Conservation (phyloP, 2,113 vertebrate species). For the Chaenocephalus aceratus region DNA sequence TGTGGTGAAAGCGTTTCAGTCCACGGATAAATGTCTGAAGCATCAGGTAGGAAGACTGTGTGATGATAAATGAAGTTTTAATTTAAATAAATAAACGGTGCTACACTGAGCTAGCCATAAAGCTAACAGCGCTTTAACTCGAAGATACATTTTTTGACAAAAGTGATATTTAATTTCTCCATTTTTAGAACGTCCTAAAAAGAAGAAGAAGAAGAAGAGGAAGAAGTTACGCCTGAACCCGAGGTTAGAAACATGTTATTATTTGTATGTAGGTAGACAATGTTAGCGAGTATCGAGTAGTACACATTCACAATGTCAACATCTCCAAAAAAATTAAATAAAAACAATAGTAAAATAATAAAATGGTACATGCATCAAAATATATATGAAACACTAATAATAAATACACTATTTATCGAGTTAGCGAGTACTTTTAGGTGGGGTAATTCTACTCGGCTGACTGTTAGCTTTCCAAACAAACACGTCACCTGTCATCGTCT, state of each 20-base stretch:
- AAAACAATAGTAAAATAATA: too few relatives aligned
- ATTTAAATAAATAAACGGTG: neutral
- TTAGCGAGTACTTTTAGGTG: too few relatives aligned
- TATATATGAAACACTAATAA: too few relatives aligned
- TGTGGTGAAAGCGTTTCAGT: constrained; percentile 14
- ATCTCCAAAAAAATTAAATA: too few relatives aligned
- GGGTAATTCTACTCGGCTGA: neutral
- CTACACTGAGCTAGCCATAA: neutral
- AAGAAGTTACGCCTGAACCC: constrained; percentile 63
- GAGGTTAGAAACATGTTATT: constrained; percentile 60
- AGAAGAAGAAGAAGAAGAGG: constrained; percentile 46
- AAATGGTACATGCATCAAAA: too few relatives aligned
- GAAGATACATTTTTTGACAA: neutral
- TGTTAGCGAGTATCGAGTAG: neutral
- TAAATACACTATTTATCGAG: too few relatives aligned
- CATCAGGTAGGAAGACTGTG: constrained; percentile 71
- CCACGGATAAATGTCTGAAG: constrained; percentile 82
- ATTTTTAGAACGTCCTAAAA: constrained; percentile 69
- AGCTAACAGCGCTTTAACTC: neutral
- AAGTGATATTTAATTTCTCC: neutral
- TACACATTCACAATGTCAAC: too few relatives aligned
- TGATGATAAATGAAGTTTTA: neutral
- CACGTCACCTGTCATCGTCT: neutral
- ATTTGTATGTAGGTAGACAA: neutral
- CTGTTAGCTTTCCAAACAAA: neutral